A percentile compares a stretch with the other conserved stretches of the same genome.
These are phyloP conservation scores for Laticauda laticaudata DNA, from an alignment of 2,113 vertebrate species.

Conservation along the genomic window DNA sequence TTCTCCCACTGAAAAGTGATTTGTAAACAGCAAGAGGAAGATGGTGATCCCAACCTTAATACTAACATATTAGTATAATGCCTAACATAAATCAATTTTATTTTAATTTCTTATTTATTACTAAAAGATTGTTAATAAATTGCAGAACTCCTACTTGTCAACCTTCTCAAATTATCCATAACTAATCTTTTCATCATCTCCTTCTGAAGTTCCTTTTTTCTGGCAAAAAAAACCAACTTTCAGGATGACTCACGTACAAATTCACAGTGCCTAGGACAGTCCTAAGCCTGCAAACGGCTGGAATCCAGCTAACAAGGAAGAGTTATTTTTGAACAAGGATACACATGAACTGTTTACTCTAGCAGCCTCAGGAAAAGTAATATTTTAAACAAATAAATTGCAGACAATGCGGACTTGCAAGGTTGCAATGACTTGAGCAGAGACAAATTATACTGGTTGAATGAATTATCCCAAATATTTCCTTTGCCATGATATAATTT, in stretches of 20 bases:
- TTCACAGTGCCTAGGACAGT: neutral
- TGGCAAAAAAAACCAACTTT: neutral
- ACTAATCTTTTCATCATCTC: neutral
- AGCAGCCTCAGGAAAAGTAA: neutral
- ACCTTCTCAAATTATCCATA: neutral
- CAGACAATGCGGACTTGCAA: neutral
- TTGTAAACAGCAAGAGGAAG: neutral
- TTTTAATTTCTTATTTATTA: neutral
- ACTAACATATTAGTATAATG: neutral
- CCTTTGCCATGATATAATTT: neutral
- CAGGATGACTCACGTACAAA: neutral
- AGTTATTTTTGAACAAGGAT: neutral
- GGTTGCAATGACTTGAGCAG: neutral
- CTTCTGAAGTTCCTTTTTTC: neutral
- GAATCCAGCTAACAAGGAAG: neutral
- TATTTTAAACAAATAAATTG: constrained; percentile 17
- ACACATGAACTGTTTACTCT: neutral
- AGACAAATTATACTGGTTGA: neutral
- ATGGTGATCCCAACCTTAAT: neutral
- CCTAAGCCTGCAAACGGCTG: neutral
- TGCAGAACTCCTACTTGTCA: neutral
- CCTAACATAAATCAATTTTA: neutral
- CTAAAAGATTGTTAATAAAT: neutral
- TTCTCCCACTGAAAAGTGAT: neutral
- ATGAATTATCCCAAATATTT: constrained; percentile 1